Evolutionary conservation across 1,140 invertebrate genomes (phyloP).

Genomic region (Drosophila hydei): DNA sequence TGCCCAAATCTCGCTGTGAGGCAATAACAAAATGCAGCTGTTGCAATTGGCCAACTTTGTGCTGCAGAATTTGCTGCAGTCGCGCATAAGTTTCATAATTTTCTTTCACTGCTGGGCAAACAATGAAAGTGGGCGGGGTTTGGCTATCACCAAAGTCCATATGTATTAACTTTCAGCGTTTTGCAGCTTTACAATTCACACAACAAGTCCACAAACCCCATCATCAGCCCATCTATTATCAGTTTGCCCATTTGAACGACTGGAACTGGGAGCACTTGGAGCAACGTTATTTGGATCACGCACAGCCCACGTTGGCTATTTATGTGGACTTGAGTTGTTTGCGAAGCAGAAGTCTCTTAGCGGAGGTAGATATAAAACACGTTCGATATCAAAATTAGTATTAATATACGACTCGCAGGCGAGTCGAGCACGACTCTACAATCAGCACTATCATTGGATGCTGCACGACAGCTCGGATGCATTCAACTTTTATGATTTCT

Average conservation of each 20-base stretch:
- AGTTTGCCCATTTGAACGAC: conserved; percentile 53
- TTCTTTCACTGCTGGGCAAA: conserved; percentile 74
- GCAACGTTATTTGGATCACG: conserved; percentile 50
- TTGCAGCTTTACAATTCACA: conserved; percentile 46
- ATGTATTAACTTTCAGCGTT: too few species aligned
- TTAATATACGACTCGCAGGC: conserved; percentile 36
- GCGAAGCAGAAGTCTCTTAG: conserved; percentile 32
- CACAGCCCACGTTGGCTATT: conserved; percentile 56
- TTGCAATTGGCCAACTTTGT: conserved; percentile 69
- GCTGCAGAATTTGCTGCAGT: conserved; percentile 62
- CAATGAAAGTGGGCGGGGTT: conserved; percentile 65
- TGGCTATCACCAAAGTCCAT: too few species aligned
- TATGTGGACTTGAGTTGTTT: conserved; percentile 69
- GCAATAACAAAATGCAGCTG: conserved; percentile 55
- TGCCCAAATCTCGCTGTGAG: conserved; percentile 18
- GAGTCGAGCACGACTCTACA: conserved; percentile 55
- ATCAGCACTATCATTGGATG: conserved; percentile 76
- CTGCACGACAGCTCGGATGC: conserved; percentile 48
- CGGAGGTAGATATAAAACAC: too few species aligned
- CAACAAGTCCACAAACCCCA: conserved; percentile 34
- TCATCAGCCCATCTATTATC: conserved; percentile 52
- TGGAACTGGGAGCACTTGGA: conserved; percentile 47
- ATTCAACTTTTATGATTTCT: conserved; percentile 37
- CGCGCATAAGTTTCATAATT: conserved; percentile 54
- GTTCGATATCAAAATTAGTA: too few species aligned